These are phyloP conservation scores for Orchestia grillus DNA, from an alignment of 1,140 invertebrate genomes.

Conservation along the genomic window DNA sequence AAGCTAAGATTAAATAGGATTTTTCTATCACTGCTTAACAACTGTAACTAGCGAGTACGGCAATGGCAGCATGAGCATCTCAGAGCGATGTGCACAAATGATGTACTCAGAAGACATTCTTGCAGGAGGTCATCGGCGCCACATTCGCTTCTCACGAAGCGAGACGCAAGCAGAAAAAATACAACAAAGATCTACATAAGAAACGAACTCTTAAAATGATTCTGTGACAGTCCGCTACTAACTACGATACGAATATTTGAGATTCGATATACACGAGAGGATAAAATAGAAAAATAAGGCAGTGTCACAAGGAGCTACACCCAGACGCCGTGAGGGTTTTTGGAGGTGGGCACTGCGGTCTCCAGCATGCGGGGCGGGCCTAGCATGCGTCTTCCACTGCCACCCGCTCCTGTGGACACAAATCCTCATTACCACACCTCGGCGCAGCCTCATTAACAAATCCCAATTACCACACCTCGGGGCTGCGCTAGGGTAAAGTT, in stretches of 20 bases:
- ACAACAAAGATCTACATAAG: neutral
- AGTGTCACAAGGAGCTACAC: conserved; percentile 76
- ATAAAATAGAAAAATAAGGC: conserved; percentile 17
- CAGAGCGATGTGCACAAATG: neutral
- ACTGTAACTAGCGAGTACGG: neutral
- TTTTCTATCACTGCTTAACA: neutral
- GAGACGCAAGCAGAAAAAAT: neutral
- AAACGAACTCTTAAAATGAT: neutral
- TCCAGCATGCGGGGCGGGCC: conserved; percentile 90
- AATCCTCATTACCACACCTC: neutral
- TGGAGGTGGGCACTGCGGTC: conserved; percentile 92
- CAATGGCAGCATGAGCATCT: neutral
- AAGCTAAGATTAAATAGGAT: neutral
- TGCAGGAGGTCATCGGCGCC: neutral
- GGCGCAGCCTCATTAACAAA: neutral
- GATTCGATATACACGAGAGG: neutral
- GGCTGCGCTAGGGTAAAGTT: neutral
- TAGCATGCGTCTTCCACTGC: conserved; percentile 89
- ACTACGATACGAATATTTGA: neutral
- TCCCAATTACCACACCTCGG: neutral
- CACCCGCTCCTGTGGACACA: conserved; percentile 69
- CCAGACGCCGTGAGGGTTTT: conserved; percentile 96
- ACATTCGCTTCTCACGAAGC: neutral
- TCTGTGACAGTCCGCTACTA: neutral
- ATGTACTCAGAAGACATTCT: neutral